These are phyloP conservation scores for Acanthaster planci DNA, from an alignment of 35 echinoderm and acorn worm genomes.

Conservation along the genomic window DNA sequence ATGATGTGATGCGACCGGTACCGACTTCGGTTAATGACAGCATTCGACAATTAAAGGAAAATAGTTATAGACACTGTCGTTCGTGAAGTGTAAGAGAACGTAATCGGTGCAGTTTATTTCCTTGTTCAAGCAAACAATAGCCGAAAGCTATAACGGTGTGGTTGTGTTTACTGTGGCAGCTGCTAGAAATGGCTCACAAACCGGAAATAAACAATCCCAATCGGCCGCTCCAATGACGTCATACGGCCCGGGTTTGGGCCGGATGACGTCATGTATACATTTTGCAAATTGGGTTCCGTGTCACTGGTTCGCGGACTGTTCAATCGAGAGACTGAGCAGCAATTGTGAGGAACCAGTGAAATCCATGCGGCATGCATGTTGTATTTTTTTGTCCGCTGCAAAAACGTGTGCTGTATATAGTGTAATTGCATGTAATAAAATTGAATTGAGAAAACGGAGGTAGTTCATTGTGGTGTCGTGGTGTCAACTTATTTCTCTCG, in stretches of 20 bases:
- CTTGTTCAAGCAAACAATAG: not conserved
- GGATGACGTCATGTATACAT: slow-evolving; percentile 14
- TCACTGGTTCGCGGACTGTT: slow-evolving; percentile 12
- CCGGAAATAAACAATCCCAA: slow-evolving; percentile 12
- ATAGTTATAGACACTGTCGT: too few relatives aligned
- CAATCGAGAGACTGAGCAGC: not conserved
- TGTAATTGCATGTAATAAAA: too few relatives aligned
- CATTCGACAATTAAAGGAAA: too few relatives aligned
- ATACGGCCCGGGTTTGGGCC: not conserved
- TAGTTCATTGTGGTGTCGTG: too few relatives aligned
- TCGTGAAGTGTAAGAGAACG: too few relatives aligned
- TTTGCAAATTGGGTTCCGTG: not conserved
- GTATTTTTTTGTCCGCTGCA: not conserved
- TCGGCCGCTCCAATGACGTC: not conserved
- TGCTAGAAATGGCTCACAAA: not conserved
- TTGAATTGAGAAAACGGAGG: too few relatives aligned
- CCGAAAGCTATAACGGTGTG: too few relatives aligned
- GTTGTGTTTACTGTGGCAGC: not conserved
- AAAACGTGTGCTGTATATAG: too few relatives aligned
- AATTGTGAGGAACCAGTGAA: not conserved
- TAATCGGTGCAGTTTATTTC: too few relatives aligned
- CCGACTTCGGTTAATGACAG: too few relatives aligned
- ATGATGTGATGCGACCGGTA: too few relatives aligned
- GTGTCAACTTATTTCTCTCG: too few relatives aligned
- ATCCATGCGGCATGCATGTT: slow-evolving; percentile 5